These are phyloP conservation scores for Bursaphelenchus okinawaensis DNA, from an alignment of 2,888 invertebrate species.

Conservation along the genomic window DNA sequence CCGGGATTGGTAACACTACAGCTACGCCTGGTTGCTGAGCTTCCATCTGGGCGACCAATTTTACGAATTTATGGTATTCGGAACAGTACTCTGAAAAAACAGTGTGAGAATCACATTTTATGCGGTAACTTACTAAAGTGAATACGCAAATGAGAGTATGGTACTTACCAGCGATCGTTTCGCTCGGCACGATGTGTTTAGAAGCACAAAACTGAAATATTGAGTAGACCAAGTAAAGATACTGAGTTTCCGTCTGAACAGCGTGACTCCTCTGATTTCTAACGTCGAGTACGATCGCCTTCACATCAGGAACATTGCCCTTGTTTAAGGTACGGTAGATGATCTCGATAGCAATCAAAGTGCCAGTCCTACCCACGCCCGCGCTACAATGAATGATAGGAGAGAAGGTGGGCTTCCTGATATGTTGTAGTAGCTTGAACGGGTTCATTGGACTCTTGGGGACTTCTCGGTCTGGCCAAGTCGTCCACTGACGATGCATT, in stretches of 20 bases:
- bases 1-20: too few relatives aligned
- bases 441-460: not conserved
- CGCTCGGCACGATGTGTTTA: not conserved
- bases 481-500: slow-evolving; percentile 14
- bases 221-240: slow-evolving; percentile 14
- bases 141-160: too few relatives aligned
- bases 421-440: not conserved
- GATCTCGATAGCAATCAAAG: slow-evolving; percentile 15
- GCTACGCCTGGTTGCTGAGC: too few relatives aligned
- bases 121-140: too few relatives aligned
- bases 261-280: slow-evolving; percentile 19
- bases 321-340: not conserved
- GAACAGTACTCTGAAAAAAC: too few relatives aligned
- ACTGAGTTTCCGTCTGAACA: slow-evolving; percentile 23
- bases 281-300: slow-evolving; percentile 7
- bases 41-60: too few relatives aligned
- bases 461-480: not conserved
- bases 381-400: slow-evolving; percentile 24
- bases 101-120: too few relatives aligned
- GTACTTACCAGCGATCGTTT: not conserved
- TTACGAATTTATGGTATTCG: too few relatives aligned
- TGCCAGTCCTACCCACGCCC: slow-evolving; percentile 22
- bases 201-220: slow-evolving; percentile 4
- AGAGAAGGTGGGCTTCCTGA: not conserved
- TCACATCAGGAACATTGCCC: slow-evolving; percentile 9